phyloP scores from a whole-genome alignment of 2,888 invertebrate species.

The Mellilla xanthometata region DNA sequence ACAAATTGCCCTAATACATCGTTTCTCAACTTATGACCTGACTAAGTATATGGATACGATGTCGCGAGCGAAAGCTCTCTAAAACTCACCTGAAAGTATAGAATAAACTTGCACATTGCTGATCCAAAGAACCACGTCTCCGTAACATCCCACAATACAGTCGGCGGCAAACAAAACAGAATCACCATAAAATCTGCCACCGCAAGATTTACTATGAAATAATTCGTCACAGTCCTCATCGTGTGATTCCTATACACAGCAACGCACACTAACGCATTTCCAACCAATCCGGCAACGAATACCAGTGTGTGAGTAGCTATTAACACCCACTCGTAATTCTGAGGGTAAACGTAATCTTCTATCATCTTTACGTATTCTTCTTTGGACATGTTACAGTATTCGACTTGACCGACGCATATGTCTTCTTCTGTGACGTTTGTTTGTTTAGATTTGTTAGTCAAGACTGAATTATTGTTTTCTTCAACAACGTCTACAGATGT shows the following conservation, averaged over 20 bases:
- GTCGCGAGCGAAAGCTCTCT: too few relatives aligned
- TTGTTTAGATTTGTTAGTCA: slow-evolving; percentile 25
- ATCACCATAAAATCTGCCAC: slow-evolving; percentile 94
- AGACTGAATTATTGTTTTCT: not conserved
- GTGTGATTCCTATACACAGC: slow-evolving; percentile 93
- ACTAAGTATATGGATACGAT: too few relatives aligned
- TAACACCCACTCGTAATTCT: slow-evolving; percentile 89
- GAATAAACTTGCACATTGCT: slow-evolving; percentile 91
- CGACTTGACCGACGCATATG: slow-evolving; percentile 64
- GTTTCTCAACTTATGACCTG: too few relatives aligned
- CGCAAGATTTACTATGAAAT: slow-evolving; percentile 95
- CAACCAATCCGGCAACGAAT: slow-evolving; percentile 90
- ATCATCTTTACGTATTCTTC: slow-evolving; percentile 84
- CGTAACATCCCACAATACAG: slow-evolving; percentile 94
- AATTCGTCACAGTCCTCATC: slow-evolving; percentile 96
- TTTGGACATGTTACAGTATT: slow-evolving; percentile 72
- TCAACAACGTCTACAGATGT: too few relatives aligned
- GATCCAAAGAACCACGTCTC: slow-evolving; percentile 96
- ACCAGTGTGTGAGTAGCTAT: slow-evolving; percentile 89
- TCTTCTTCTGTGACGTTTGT: slow-evolving; percentile 31
- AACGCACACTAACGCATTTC: slow-evolving; percentile 93
- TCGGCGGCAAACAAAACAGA: slow-evolving; percentile 93
- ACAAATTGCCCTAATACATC: too few relatives aligned
- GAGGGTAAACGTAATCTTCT: slow-evolving; percentile 86
- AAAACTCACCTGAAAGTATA: slow-evolving; percentile 91